Percentiles rank a stretch among this genome's conserved stretches.
Evolutionary conservation across 2,797 vertebrate species (phyloP).

Genomic region (Melanotaenia maccullochi): DNA sequence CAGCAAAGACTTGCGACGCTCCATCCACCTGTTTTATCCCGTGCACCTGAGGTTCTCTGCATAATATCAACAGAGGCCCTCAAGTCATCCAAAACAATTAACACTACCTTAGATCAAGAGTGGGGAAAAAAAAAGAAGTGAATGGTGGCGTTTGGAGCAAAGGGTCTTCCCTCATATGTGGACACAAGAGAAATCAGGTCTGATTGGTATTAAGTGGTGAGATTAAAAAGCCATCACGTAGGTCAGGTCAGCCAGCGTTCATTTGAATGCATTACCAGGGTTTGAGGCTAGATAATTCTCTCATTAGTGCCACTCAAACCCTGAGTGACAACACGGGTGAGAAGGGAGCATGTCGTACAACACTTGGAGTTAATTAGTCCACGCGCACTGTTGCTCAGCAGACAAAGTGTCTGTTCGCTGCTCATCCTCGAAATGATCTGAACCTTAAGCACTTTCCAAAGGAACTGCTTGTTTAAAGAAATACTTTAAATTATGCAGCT

Average conservation of each 20-base stretch:
- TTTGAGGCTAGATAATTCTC: conserved; percentile 81
- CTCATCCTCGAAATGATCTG: conserved; percentile 42
- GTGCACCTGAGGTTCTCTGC: conserved; percentile 66
- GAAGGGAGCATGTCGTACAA: conserved; percentile 82
- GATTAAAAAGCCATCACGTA: conserved; percentile 81
- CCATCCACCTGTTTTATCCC: conserved; percentile 66
- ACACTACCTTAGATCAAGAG: conserved; percentile 71
- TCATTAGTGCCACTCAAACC: conserved; percentile 83
- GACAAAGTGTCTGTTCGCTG: conserved; percentile 44
- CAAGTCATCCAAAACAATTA: conserved; percentile 76
- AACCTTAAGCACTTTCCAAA: conserved; percentile 42
- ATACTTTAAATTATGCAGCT: background rate
- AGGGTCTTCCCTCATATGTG: conserved; percentile 62
- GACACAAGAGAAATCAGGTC: conserved; percentile 73
- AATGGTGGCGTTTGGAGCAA: conserved; percentile 61
- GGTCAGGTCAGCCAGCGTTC: conserved; percentile 80
- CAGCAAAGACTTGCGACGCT: conserved; percentile 60
- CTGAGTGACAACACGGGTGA: conserved; percentile 82
- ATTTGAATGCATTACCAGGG: conserved; percentile 82
- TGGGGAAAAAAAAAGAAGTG: conserved; percentile 27
- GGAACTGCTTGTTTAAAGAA: conserved; percentile 31
- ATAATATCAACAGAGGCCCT: conserved; percentile 65
- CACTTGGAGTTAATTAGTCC: conserved; percentile 83
- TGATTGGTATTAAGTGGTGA: conserved; percentile 83
- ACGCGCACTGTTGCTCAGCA: conserved; percentile 64